Evolutionary conservation across 2,888 invertebrate genomes (phyloP).

Genomic region (Maniola hyperantus): DNA sequence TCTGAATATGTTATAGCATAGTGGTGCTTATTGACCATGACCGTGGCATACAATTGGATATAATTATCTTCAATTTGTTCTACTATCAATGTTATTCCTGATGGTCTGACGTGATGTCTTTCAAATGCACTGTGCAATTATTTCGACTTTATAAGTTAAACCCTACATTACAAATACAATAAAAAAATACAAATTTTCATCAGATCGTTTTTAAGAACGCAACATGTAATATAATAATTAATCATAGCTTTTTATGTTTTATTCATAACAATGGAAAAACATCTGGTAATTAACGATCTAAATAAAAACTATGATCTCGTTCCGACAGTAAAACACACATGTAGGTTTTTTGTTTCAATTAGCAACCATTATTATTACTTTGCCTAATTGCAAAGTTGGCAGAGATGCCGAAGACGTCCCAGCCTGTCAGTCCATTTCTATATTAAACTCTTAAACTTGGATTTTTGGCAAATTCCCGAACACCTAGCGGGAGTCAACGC

Average conservation of each 20-base stretch:
- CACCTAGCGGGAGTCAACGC: constrained; percentile 73
- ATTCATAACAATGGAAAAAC: constrained; percentile 19
- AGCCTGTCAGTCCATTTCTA: constrained; percentile 73
- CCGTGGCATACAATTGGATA: constrained; percentile 78
- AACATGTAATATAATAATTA: constrained; percentile 11
- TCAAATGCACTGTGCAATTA: constrained; percentile 63
- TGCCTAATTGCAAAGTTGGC: constrained; percentile 80
- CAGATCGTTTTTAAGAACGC: neutral
- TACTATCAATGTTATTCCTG: constrained; percentile 71
- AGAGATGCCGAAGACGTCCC: constrained; percentile 67
- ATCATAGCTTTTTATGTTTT: constrained; percentile 5
- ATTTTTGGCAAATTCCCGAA: constrained; percentile 72
- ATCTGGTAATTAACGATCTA: constrained; percentile 48
- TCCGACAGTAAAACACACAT: constrained; percentile 46
- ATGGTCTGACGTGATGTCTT: constrained; percentile 63
- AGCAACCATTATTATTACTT: constrained; percentile 60
- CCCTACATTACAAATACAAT: neutral
- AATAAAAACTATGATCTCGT: constrained; percentile 63
- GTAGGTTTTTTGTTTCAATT: constrained; percentile 48
- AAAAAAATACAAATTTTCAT: neutral
- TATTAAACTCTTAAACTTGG: constrained; percentile 60
- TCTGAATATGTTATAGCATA: constrained; percentile 75
- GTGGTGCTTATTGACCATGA: constrained; percentile 82
- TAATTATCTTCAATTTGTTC: constrained; percentile 80
- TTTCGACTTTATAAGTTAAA: constrained; percentile 59